Base-by-base conservation (phyloP, 2,888 invertebrate species). In the Plebejus argus region DNA sequence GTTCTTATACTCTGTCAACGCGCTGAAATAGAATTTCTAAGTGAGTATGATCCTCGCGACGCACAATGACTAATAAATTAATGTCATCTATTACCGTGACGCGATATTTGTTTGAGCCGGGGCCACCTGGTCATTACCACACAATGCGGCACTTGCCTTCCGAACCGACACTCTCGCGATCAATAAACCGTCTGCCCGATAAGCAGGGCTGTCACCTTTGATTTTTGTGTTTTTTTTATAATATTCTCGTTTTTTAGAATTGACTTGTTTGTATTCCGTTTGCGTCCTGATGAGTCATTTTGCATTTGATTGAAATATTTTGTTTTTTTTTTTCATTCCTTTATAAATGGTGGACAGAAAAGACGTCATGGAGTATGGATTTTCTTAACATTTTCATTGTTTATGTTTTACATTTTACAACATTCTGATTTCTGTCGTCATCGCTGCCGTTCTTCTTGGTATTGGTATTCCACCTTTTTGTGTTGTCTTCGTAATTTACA, bases 91-190 rank as follows among this genome's bases (percentile, higher is more conserved):
- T 87, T 87, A 84, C 83, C 81, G 84, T 85, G 85, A 86, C 85
- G 84, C 87, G 82, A 87, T 89, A 88, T 88, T 90, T 88, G 87
- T 88, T 88, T 87, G 84, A 86, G 78, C 87, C 86, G 85, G 84
- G 83, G 81, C 82, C 83, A 78, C 87, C 72, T 56, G 71, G 39
- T 91, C 91, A 92, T 93, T 93, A 92, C 87, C 93, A 92, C 91
- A 92, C 93, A 92, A 93, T 92, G 90, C 85, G 86, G 85, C 83
- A 84, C 86, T 85, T 83, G 84, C 81, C 83, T 76, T 61, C 77
- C 74, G 78, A 76, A 49, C 76, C 84, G 66, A 66, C 81, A 82
- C 61, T 81, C 85, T 81, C 82, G 85, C 87, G 87, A 88, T 90
- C 89, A 86, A 88, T 89, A 89, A 86, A 87, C 89, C 84, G 83